Percentiles rank a stretch among this genome's conserved stretches.
phyloP scores from a whole-genome alignment of 2,797 vertebrate species.

The Triplophysa yarkandensis region DNA sequence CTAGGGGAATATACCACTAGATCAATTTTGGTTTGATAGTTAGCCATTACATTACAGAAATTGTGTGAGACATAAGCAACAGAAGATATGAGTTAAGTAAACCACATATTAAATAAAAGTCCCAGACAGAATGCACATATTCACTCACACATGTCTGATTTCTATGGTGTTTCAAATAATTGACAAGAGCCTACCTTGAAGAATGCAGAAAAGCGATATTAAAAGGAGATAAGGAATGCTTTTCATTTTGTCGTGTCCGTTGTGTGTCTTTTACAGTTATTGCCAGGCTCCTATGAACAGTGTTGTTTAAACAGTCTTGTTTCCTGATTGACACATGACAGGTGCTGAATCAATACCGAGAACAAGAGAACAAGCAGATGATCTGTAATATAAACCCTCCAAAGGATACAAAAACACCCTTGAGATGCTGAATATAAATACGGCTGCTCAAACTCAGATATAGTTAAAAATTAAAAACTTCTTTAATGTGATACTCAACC shows the following conservation, averaged over 20 bases:
- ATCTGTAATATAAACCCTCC: slow-evolving; percentile 36
- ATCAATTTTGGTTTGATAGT: too few relatives aligned
- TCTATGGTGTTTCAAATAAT: background rate
- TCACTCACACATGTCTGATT: too few relatives aligned
- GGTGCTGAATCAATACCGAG: slow-evolving; percentile 66
- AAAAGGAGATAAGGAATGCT: slow-evolving; percentile 10
- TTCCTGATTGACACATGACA: slow-evolving; percentile 63
- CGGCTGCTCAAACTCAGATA: background rate
- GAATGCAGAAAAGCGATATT: slow-evolving; percentile 26
- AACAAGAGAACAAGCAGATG: slow-evolving; percentile 65
- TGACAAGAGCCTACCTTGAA: slow-evolving; percentile 45
- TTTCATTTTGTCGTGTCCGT: slow-evolving; percentile 34
- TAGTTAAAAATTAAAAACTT: background rate
- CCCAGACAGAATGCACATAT: too few relatives aligned
- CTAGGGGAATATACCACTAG: too few relatives aligned
- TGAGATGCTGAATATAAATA: background rate
- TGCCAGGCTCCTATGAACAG: slow-evolving; percentile 20
- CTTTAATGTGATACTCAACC: background rate
- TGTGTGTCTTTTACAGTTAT: slow-evolving; percentile 25
- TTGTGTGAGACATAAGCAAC: too few relatives aligned
- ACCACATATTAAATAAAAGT: too few relatives aligned
- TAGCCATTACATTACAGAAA: too few relatives aligned
- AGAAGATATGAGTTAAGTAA: too few relatives aligned
- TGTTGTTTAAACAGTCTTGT: too few relatives aligned
- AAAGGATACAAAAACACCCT: background rate